Conservation (phyloP, 1,140 invertebrate genomes). For the Drosophila trapezifrons region DNA sequence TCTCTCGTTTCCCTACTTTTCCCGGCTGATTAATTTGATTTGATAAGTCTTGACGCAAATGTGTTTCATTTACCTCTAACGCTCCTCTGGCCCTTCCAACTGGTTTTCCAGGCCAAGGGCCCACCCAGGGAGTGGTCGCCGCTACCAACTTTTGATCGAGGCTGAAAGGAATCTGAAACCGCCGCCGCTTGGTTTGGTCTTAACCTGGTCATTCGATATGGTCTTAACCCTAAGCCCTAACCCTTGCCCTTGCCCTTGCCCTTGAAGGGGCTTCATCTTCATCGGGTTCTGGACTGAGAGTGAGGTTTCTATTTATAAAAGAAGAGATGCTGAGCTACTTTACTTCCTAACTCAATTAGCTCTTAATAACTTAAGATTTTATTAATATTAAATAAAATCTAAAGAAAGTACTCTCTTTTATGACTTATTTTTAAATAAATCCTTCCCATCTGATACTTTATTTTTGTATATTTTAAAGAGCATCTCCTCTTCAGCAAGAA, state of each 20-base stretch:
- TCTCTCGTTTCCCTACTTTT: neutral
- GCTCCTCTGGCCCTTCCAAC: neutral
- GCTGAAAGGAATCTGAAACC: neutral
- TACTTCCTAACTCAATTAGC: too few relatives aligned
- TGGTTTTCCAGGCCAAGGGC: neutral
- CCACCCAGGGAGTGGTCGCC: slow-evolving; percentile 1
- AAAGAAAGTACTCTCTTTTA: neutral
- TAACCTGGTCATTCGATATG: slow-evolving; percentile 14
- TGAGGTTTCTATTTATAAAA: neutral
- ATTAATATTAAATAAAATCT: neutral
- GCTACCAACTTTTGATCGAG: slow-evolving; percentile 11
- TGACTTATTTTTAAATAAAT: neutral
- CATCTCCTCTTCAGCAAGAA: neutral
- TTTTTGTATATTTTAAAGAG: neutral
- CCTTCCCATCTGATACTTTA: too few relatives aligned
- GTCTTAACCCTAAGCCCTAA: slow-evolving; percentile 7
- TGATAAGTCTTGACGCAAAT: slow-evolving; percentile 71
- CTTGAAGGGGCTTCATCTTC: neutral
- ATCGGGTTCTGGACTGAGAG: neutral
- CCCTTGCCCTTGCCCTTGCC: neutral
- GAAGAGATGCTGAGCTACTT: neutral
- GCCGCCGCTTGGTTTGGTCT: too few relatives aligned
- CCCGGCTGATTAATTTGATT: slow-evolving; percentile 66
- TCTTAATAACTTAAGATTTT: too few relatives aligned
- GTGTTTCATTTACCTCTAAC: slow-evolving; percentile 59